Evolutionary conservation across 2,113 vertebrate species (phyloP).

Genomic region (Colossoma macropomum): DNA sequence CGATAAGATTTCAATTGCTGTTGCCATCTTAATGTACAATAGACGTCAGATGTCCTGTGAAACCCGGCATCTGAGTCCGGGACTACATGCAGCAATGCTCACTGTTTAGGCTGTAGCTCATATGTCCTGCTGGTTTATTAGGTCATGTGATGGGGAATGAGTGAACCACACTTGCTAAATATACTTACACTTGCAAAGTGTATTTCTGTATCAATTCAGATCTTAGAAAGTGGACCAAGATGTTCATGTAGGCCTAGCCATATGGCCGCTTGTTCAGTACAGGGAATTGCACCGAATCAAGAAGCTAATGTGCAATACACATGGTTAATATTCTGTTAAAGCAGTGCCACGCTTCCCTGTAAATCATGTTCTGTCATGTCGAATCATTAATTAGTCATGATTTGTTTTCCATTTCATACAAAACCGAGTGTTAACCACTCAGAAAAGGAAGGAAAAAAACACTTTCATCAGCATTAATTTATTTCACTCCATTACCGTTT

Average conservation of each 20-base stretch:
- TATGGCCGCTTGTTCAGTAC: neutral
- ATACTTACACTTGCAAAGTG: too few species aligned
- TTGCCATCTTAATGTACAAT: too few species aligned
- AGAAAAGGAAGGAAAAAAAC: conserved; percentile 33
- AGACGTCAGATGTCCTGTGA: too few species aligned
- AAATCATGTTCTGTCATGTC: conserved; percentile 20
- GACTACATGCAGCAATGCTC: too few species aligned
- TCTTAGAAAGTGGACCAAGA: neutral
- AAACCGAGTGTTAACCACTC: conserved; percentile 56
- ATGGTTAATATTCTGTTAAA: conserved; percentile 59
- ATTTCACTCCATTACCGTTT: conserved; percentile 64
- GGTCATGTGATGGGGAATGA: too few species aligned
- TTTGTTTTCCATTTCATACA: conserved; percentile 70
- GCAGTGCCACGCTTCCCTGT: neutral
- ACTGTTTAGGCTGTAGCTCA: too few species aligned
- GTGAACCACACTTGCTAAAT: too few species aligned
- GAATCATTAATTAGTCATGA: conserved; percentile 68
- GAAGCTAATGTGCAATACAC: conserved; percentile 55
- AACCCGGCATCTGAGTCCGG: too few species aligned
- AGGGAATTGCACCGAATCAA: conserved; percentile 20
- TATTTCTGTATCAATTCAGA: too few species aligned
- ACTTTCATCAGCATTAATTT: conserved; percentile 64
- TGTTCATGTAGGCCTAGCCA: neutral
- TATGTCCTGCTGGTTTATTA: too few species aligned
- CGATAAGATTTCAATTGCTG: neutral